Conservation (phyloP, 2,888 invertebrate genomes). For the Yponomeuta malinellus region DNA sequence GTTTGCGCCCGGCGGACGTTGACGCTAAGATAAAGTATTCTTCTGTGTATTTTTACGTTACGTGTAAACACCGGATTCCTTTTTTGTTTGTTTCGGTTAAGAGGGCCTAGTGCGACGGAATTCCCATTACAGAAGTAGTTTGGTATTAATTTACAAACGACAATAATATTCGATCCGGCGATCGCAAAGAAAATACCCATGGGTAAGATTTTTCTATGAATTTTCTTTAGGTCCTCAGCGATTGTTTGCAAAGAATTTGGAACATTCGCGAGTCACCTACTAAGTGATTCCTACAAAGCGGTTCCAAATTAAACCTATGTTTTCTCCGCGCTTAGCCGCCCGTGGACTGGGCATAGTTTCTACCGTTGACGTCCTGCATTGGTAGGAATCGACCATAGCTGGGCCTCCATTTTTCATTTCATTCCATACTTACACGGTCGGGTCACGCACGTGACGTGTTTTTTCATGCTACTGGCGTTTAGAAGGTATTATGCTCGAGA, state of each 20-base stretch:
- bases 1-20: slow-evolving; percentile 16
- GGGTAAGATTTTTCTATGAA: not conserved
- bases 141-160: not conserved
- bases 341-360: too few species aligned
- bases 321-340: too few species aligned
- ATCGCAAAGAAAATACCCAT: not conserved
- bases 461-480: too few species aligned
- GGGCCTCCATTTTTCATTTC: too few species aligned
- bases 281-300: not conserved
- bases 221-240: not conserved
- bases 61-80: not conserved
- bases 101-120: not conserved
- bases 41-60: not conserved
- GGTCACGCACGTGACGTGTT: too few species aligned
- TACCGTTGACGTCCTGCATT: too few species aligned
- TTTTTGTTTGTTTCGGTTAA: not conserved
- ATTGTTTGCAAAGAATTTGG: not conserved
- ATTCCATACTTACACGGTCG: too few species aligned
- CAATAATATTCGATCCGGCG: too few species aligned
- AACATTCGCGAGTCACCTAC: not conserved
- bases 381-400: too few species aligned
- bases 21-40: not conserved
- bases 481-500: too few species aligned
- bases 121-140: not conserved
- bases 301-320: too few species aligned